Conservation (phyloP, 1,140 invertebrate species). For the Pogonognathellus flavescens region DNA sequence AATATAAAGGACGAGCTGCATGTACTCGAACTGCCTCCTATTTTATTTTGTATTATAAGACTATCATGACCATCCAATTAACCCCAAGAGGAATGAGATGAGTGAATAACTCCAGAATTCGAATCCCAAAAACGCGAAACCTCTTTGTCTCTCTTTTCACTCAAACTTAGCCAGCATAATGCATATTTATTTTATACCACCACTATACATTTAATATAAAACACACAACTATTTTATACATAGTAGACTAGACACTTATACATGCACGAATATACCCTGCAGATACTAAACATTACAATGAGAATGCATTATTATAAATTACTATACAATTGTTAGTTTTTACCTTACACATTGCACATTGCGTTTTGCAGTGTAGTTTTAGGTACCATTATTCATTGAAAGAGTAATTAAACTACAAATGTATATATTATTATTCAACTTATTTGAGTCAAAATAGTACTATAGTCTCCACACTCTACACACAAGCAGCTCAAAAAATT, state of each 20-base stretch:
- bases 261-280: background rate
- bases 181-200: too few species aligned
- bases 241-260: too few species aligned
- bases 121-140: conserved; percentile 31
- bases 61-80: conserved; percentile 46
- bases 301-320: background rate
- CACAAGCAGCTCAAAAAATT: too few species aligned
- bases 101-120: conserved; percentile 40
- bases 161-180: conserved; percentile 2
- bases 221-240: too few species aligned
- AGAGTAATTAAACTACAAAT: too few species aligned
- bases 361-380: background rate
- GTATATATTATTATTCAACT: background rate
- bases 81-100: conserved; percentile 42
- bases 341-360: background rate
- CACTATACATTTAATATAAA: too few species aligned
- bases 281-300: background rate
- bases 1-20: conserved; percentile 2
- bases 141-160: conserved; percentile 33
- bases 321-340: too few species aligned
- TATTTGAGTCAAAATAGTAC: too few species aligned
- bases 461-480: too few species aligned
- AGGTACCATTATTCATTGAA: too few species aligned
- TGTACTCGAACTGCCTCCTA: conserved; percentile 29
- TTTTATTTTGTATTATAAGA: conserved; percentile 46